Evolutionary conservation across 2,797 vertebrate genomes (phyloP).

Genomic region (Alauda arvensis): DNA sequence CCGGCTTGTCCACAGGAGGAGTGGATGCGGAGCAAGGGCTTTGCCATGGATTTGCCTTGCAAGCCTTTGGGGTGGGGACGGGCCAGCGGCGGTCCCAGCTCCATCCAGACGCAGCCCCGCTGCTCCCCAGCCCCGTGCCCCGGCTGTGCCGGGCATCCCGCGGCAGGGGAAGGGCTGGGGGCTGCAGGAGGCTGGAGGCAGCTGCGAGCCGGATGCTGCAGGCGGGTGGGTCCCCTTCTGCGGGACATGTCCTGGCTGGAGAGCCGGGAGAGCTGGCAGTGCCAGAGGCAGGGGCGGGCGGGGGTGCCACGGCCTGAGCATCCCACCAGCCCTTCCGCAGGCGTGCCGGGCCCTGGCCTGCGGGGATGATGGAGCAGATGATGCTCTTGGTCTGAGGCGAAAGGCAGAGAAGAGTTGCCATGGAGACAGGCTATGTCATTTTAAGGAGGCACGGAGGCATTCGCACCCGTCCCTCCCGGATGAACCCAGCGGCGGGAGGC

Average conservation of each 20-base stretch:
- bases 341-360: not conserved
- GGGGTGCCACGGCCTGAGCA: fast-evolving
- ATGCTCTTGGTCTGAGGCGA: conserved; percentile 59
- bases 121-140: fast-evolving
- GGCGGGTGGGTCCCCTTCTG: fast-evolving
- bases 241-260: fast-evolving
- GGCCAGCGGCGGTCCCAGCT: fast-evolving
- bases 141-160: fast-evolving
- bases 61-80: fast-evolving
- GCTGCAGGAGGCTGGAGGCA: not conserved
- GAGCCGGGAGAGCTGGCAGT: not conserved
- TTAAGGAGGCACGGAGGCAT: conserved; percentile 38
- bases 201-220: not conserved
- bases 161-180: not conserved
- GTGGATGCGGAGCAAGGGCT: not conserved
- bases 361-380: conserved; percentile 55
- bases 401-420: conserved; percentile 65
- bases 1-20: not conserved
- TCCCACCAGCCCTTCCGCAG: not conserved
- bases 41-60: not conserved
- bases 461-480: not conserved
- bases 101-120: not conserved
- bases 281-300: not conserved
- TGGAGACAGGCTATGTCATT: conserved; percentile 61
- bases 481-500: not conserved